Percentiles rank a stretch among this genome's conserved stretches.
These are phyloP conservation scores for Tympanoctomys barrerae DNA, from an alignment of 2,797 vertebrate species.

Conservation along the genomic window DNA sequence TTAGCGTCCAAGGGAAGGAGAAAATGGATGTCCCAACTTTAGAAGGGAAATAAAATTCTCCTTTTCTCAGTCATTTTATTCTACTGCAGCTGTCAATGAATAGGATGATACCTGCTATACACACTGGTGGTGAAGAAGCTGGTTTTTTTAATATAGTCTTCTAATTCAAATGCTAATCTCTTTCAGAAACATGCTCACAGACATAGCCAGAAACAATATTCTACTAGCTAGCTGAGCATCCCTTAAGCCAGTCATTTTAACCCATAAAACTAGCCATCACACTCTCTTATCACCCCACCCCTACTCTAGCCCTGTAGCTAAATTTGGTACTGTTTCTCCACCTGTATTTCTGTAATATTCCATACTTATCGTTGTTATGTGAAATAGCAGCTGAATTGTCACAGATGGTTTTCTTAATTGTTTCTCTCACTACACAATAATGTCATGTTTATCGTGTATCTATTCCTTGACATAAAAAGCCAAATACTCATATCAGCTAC, in stretches of 20 bases:
- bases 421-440: conserved; percentile 14
- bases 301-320: neutral
- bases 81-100: neutral
- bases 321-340: neutral
- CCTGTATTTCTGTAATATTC: neutral
- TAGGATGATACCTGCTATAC: neutral
- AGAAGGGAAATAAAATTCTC: neutral
- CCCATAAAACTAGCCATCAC: neutral
- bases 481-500: neutral
- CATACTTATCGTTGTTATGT: neutral
- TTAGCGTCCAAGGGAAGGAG: neutral
- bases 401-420: neutral
- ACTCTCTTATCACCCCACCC: neutral
- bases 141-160: neutral
- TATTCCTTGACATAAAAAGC: conserved; percentile 16
- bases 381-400: neutral
- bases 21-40: neutral
- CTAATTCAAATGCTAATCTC: neutral
- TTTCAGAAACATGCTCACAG: neutral
- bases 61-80: neutral
- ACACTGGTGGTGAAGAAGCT: neutral
- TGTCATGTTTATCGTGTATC: neutral
- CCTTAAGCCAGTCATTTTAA: neutral
- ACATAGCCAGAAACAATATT: neutral
- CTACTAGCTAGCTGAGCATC: neutral